Evolutionary conservation across 2,797 vertebrate genomes (phyloP), one percentile per base, ranked within the genome.

Genomic region (Lepus townsendii): DNA sequence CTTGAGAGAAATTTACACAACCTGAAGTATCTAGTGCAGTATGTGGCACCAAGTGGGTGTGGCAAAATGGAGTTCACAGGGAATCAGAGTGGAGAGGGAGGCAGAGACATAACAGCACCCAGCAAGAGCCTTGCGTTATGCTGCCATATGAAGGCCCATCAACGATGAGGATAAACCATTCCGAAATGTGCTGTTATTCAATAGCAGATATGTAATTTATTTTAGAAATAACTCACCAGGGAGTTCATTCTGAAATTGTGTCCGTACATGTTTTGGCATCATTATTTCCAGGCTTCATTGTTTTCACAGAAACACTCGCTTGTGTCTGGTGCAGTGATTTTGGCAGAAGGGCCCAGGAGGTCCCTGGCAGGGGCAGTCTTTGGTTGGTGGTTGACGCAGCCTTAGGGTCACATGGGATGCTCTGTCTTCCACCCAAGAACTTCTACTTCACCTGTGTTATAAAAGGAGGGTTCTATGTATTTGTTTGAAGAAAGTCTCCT

Each of bases 341-440:
- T 54, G 35, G 78, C 47, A 73, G 35, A 52, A 1, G 3, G 2
- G 10, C 26, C 24, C 60, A 17, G 3, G 57, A 65, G 84, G 35
- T 22, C 42, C 8, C 12, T 9, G 20, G 30, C 4, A 7, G 2
- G 3, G 30, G 8, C 2, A 3, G 35, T 1, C 1, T 9, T 0
- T 12, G 22, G 20, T 6, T 22, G 13, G 30, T 14, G 6, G 3
- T 3, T 0, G 4, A 19, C 35, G 26, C 4, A 24, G 24, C 2
- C 38, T 62, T 2, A 20, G 4, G 26, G 27, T 19, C 1, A 0
- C 6, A 0, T 1, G 7, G 12, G 0, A 8, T 13, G 11, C 27
- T 87, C 35, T 13, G 3, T 7, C 10, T 24, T 73, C 5, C 5
- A 6, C 20, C n/a, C 1, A 20, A 75, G 3, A n/a, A 22, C 20